A percentile compares a stretch with the other conserved stretches of the same genome.
These are phyloP conservation scores for Misgurnus mizolepis DNA, from an alignment of 2,113 vertebrate genomes.

Conservation along the genomic window DNA sequence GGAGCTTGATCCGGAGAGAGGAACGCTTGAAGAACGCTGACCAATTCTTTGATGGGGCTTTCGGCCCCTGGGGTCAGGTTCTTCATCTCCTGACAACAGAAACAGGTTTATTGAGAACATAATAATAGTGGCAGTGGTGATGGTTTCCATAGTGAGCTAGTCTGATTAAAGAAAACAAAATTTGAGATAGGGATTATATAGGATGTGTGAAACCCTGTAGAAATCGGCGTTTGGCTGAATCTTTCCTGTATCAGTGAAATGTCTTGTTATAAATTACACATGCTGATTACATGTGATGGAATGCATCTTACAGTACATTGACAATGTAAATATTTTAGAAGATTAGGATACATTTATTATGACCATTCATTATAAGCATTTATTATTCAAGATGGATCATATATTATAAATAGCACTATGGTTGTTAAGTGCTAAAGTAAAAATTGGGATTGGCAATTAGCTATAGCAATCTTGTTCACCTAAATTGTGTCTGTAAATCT, in stretches of 20 bases:
- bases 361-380: not conserved
- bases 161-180: no score
- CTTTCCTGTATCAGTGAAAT: not conserved
- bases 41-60: no score
- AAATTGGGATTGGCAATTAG: constrained; percentile 13
- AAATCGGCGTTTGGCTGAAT: no score
- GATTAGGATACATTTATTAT: constrained; percentile 30
- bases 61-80: no score
- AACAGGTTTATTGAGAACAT: no score
- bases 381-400: constrained; percentile 42
- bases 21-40: no score
- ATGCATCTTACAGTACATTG: constrained; percentile 17
- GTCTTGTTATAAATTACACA: constrained; percentile 31
- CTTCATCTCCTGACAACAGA: no score
- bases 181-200: no score
- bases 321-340: constrained; percentile 51
- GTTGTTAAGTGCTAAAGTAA: constrained; percentile 34
- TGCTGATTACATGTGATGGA: constrained; percentile 27
- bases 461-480: not conserved
- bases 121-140: no score
- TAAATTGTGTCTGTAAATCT: not conserved
- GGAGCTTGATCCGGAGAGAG: no score
- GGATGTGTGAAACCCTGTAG: no score
- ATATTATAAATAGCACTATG: constrained; percentile 46
- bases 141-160: no score